Conservation (phyloP, 2,888 invertebrate genomes). For the Synanthedon formicaeformis region DNA sequence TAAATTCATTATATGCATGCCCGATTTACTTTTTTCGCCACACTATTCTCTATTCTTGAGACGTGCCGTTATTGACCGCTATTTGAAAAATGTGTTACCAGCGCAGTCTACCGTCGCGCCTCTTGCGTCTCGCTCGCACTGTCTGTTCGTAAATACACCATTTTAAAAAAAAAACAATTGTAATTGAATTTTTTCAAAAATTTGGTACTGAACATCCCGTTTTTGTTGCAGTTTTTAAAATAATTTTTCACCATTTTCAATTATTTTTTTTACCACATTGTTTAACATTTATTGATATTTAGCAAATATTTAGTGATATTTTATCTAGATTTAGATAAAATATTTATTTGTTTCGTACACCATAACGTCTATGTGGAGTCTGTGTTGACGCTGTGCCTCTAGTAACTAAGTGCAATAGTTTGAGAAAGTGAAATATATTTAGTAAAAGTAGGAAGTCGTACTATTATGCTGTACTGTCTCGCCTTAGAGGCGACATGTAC, state of each 20-base stretch:
- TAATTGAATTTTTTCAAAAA: too few relatives aligned
- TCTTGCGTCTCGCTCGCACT: conserved; percentile 47
- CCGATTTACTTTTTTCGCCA: background rate
- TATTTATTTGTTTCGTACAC: too few relatives aligned
- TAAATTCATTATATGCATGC: background rate
- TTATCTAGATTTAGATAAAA: too few relatives aligned
- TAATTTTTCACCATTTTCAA: too few relatives aligned
- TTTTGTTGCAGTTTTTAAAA: too few relatives aligned
- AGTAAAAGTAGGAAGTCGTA: conserved; percentile 20
- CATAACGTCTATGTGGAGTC: background rate
- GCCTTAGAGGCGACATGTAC: background rate
- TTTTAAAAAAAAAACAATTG: background rate
- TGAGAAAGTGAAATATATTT: conserved; percentile 15
- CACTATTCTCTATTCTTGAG: background rate
- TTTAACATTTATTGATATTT: too few relatives aligned
- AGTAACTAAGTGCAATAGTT: conserved; percentile 1
- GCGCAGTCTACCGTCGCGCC: conserved; percentile 25
- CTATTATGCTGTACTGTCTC: background rate
- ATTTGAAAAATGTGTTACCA: conserved; percentile 13
- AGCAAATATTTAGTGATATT: too few relatives aligned
- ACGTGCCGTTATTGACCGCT: conserved; percentile 12
- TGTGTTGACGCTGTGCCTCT: conserved; percentile 1
- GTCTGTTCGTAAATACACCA: conserved; percentile 3
- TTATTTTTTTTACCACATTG: too few relatives aligned
- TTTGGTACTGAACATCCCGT: too few relatives aligned